Conservation (phyloP, 2,888 invertebrate species). For the Gryllus longicercus region DNA sequence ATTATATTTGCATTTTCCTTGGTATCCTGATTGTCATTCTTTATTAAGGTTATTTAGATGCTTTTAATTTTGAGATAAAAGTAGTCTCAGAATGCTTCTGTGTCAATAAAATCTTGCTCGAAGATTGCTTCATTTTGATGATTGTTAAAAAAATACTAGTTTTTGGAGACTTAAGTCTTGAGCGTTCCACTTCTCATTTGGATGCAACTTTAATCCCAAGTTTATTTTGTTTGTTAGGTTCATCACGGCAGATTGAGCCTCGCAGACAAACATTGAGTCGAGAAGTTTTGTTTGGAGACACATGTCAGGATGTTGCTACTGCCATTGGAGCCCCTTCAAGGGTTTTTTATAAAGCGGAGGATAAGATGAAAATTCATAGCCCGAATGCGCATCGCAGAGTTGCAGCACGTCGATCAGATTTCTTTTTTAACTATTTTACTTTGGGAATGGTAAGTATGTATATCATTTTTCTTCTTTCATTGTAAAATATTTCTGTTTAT, state of each 20-base stretch:
- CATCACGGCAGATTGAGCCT: conserved; percentile 47
- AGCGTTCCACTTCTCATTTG: background rate
- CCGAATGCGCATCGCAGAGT: conserved; percentile 77
- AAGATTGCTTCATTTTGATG: no score
- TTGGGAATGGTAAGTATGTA: conserved; percentile 76
- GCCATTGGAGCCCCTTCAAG: conserved; percentile 87
- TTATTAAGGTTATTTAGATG: no score
- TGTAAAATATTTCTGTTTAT: background rate
- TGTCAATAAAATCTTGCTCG: no score
- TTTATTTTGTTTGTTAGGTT: conserved; percentile 25
- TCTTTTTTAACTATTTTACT: conserved; percentile 98
- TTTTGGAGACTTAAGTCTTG: no score
- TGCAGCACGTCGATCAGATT: conserved; percentile 82
- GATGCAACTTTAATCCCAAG: background rate
- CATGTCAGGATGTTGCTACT: conserved; percentile 82
- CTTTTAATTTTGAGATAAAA: no score
- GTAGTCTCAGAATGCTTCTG: no score
- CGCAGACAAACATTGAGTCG: conserved; percentile 55
- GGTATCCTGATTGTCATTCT: no score
- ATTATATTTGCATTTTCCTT: no score
- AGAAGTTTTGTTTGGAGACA: conserved; percentile 78
- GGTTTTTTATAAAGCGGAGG: conserved; percentile 96
- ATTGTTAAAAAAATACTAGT: no score
- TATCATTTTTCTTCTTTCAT: background rate
- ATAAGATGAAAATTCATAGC: conserved; percentile 98